Conservation (phyloP, 2,797 vertebrate genomes). For the Sylvia borin region DNA sequence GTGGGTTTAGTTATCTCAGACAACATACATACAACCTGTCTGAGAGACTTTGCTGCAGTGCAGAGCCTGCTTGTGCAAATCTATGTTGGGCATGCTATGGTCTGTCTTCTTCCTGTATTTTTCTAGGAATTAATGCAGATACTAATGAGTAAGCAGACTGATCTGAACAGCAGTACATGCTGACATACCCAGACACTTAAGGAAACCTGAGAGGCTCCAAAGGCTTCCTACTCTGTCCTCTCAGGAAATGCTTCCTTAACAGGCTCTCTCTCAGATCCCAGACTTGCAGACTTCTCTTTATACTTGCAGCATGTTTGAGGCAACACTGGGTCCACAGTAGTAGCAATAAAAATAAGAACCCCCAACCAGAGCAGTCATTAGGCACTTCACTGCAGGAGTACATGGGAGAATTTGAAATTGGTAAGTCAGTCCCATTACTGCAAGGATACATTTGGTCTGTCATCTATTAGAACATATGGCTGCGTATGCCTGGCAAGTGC, state of each 20-base stretch:
- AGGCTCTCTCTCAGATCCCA: not conserved
- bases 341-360: not conserved
- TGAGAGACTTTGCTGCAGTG: rapidly evolving
- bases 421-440: not conserved
- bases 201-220: not conserved
- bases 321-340: not conserved
- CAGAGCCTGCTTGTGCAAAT: not conserved
- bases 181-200: not conserved
- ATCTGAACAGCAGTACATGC: not conserved
- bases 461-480: constrained; percentile 1
- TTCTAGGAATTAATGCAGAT: not conserved
- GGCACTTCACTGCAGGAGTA: not conserved
- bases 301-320: not conserved
- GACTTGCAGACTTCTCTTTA: not conserved
- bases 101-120: not conserved
- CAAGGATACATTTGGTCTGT: constrained; percentile 7
- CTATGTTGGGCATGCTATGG: not conserved
- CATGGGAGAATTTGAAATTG: not conserved
- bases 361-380: not conserved
- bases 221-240: not conserved
- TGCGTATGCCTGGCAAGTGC: not conserved
- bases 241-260: not conserved
- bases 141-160: not conserved
- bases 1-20: rapidly evolving
- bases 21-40: not conserved